A percentile compares a stretch with the other conserved stretches of the same genome.
These are phyloP conservation scores for Thereva unica DNA, from an alignment of 2,888 invertebrate genomes.

Conservation along the genomic window DNA sequence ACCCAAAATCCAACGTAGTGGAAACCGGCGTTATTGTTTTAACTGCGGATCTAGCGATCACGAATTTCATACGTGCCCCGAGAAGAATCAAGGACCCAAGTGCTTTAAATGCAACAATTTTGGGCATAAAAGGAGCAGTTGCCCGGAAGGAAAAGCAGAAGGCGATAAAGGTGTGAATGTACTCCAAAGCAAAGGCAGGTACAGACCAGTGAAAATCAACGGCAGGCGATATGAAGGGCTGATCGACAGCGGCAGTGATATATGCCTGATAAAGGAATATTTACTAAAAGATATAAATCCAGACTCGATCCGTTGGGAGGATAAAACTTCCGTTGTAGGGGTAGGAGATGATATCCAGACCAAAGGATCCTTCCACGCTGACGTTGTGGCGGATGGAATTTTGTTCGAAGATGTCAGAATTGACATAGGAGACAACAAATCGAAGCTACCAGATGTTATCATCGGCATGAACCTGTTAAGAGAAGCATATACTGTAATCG, in stretches of 20 bases:
- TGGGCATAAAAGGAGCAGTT: slow-evolving; percentile 44
- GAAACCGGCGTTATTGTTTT: too few species aligned
- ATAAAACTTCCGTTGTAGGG: not conserved
- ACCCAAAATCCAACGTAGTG: not conserved
- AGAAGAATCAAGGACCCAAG: slow-evolving; percentile 46
- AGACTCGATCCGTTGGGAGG: not conserved
- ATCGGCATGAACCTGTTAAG: slow-evolving; percentile 24
- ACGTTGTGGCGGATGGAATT: slow-evolving; percentile 1
- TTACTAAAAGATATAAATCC: too few species aligned
- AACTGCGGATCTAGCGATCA: slow-evolving; percentile 40
- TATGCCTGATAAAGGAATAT: too few species aligned
- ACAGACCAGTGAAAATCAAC: too few species aligned
- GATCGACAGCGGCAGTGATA: too few species aligned
- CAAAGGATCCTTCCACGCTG: slow-evolving; percentile 7
- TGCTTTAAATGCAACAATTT: slow-evolving; percentile 47
- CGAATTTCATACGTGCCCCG: slow-evolving; percentile 38
- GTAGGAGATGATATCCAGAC: not conserved
- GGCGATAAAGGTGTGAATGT: too few species aligned
- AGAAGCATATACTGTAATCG: not conserved
- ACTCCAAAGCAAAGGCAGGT: too few species aligned
- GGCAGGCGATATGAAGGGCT: too few species aligned
- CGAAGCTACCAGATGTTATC: slow-evolving; percentile 15
- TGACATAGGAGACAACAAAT: not conserved
- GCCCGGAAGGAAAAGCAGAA: not conserved
- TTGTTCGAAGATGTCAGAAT: not conserved